Conservation (phyloP, 2,113 vertebrate genomes). For the Callocephalon fimbriatum region DNA sequence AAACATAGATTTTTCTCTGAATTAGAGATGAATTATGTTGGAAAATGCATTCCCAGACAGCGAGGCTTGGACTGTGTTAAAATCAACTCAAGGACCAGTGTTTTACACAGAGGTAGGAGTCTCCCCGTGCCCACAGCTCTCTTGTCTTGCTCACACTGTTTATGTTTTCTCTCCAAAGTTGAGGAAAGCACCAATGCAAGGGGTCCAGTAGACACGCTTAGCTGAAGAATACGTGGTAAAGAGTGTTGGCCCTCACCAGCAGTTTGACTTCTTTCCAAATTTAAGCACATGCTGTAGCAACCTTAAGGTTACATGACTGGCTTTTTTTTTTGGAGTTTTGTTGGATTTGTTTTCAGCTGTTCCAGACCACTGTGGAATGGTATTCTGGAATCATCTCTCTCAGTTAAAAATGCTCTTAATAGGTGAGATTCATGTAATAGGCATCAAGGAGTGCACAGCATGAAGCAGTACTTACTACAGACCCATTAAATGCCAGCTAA, state of each 20-base stretch:
- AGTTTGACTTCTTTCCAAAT: not conserved
- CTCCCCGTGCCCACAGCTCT: rapidly evolving
- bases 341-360: not conserved
- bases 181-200: not conserved
- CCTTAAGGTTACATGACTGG: not conserved
- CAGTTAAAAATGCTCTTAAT: not conserved
- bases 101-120: not conserved
- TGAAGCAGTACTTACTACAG: not conserved
- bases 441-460: not conserved
- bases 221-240: not conserved
- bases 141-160: not conserved
- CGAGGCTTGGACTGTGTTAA: not conserved
- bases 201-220: not conserved
- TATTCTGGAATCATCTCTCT: not conserved
- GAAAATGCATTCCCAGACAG: not conserved
- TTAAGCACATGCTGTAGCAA: not conserved
- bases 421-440: not conserved
- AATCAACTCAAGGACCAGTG: not conserved
- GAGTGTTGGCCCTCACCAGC: not conserved
- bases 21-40: not conserved
- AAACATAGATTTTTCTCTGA: not conserved
- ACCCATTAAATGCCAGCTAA: not conserved
- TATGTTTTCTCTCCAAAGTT: not conserved
- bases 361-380: not conserved
- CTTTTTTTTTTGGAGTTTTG: not conserved